Base-by-base conservation (phyloP, 2,797 vertebrate genomes). In the Tamandua tetradactyla region DNA sequence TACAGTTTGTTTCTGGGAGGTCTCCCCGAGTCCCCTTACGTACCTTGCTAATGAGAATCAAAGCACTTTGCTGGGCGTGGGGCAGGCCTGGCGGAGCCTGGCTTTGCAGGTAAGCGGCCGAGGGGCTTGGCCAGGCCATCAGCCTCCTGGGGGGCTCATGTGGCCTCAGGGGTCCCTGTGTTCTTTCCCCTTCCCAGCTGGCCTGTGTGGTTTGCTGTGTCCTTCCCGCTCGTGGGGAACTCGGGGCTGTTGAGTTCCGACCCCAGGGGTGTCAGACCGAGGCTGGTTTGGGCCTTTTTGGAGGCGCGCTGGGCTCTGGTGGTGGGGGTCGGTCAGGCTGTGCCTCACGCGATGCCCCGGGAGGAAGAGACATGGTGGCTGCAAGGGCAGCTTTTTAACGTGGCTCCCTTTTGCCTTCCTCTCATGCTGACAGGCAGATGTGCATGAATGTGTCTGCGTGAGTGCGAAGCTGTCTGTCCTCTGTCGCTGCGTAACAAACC, bases 1-100 rank as follows among this genome's bases (percentile, higher is more conserved):
- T 13, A 0, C 40, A 20, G 47, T 68, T 55, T 47, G 42, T 44
- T 83, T 82, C 66, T 72, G 55, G 71, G 89, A 68, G 35, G 25
- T 18, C 14, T 85, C 78, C 75, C 2, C 49, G 40, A 69, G 85
- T 66, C 47, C 88, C 80, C 71, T 94, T 83, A 61, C 79, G 49
- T 71, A 72, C 64, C 79, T 83, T 82, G 62, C 57, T 87, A 47
- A 69, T 69, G 76, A 89, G 90, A 96, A 35, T 86, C 92, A 55
- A 40, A 55, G 15, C 37, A 64, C 52, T 69, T 79, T 4, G 17
- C 75, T 10, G 61, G 68, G n/a, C 83, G 25, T 42, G 2, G 0
- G n/a, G 62, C 10, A 37, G 49, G 32, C 74, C 84, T 20, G 20
- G 22, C 55, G 59, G 64, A 89, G 85, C 42, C n/a, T 47, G 4